Percentiles rank a stretch among this genome's conserved stretches.
These are phyloP conservation scores for Gnathonemus longibarbis DNA, from an alignment of 2,113 vertebrate genomes.

Conservation along the genomic window DNA sequence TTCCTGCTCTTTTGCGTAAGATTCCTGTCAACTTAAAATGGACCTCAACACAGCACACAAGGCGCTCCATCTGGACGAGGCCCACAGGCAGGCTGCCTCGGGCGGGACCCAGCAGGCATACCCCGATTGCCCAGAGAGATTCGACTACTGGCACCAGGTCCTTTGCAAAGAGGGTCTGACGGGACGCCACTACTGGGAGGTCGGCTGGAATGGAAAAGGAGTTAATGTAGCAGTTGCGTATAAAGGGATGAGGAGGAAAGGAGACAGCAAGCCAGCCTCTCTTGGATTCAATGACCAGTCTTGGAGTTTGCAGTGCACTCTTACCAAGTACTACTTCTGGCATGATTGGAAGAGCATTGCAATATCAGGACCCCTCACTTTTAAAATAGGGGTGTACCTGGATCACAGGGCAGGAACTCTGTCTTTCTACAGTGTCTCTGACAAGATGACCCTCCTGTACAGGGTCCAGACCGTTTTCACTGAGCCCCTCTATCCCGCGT, in stretches of 20 bases:
- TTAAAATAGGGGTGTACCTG: not conserved
- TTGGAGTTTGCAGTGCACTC: constrained; percentile 5
- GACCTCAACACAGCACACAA: not conserved
- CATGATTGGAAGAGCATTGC: not conserved
- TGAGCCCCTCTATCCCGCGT: not conserved
- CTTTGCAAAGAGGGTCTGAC: constrained; percentile 8
- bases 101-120: not conserved
- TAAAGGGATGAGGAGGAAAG: constrained; percentile 17
- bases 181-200: constrained; percentile 23
- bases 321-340: not conserved
- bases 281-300: constrained; percentile 12
- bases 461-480: not conserved
- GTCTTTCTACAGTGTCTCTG: not conserved
- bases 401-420: not conserved
- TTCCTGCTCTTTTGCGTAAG: not conserved
- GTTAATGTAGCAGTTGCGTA: constrained; percentile 1
- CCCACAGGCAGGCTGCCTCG: not conserved
- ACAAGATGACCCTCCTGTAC: not conserved
- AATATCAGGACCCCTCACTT: not conserved
- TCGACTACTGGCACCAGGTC: not conserved
- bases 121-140: not conserved
- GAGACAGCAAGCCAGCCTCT: not conserved
- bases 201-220: constrained; percentile 6
- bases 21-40: not conserved
- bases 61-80: not conserved